Conservation (phyloP, 2,888 invertebrate species). For the Phengaris arion region DNA sequence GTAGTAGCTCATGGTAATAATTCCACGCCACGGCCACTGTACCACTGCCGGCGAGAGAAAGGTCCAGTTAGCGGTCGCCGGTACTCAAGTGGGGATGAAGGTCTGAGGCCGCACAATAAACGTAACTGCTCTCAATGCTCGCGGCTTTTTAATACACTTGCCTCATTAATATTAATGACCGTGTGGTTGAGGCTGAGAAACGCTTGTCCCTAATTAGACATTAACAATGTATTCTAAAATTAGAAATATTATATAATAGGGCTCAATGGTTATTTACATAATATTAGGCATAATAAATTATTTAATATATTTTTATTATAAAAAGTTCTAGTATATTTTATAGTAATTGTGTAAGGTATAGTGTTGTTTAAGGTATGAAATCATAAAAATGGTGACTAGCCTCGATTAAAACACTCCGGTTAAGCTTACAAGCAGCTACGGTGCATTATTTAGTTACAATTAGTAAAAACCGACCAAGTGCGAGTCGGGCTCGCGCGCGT, state of each 20-base stretch:
- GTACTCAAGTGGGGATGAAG: slow-evolving; percentile 59
- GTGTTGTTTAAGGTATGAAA: too few species aligned
- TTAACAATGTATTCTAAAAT: slow-evolving; percentile 4
- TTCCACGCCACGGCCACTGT: slow-evolving; percentile 71
- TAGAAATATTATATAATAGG: background rate
- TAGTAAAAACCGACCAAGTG: too few species aligned
- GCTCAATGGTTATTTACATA: background rate
- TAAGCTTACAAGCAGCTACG: too few species aligned
- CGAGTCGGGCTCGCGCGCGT: too few species aligned
- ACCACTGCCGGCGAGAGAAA: slow-evolving; percentile 74
- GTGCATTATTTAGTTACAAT: too few species aligned
- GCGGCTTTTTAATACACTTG: slow-evolving; percentile 21
- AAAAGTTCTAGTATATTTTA: too few species aligned
- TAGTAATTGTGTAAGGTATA: too few species aligned
- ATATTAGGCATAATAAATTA: background rate
- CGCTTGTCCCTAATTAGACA: background rate
- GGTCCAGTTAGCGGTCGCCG: slow-evolving; percentile 52
- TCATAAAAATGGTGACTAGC: too few species aligned
- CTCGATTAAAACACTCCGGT: too few species aligned
- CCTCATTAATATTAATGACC: background rate
- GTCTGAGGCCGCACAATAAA: slow-evolving; percentile 25
- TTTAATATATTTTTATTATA: too few species aligned
- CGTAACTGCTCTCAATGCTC: slow-evolving; percentile 11
- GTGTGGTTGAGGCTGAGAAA: slow-evolving; percentile 9
- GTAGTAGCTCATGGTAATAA: slow-evolving; percentile 64